Evolutionary conservation across 2,888 invertebrate species (phyloP).

Genomic region (Galerucella nymphaeae): DNA sequence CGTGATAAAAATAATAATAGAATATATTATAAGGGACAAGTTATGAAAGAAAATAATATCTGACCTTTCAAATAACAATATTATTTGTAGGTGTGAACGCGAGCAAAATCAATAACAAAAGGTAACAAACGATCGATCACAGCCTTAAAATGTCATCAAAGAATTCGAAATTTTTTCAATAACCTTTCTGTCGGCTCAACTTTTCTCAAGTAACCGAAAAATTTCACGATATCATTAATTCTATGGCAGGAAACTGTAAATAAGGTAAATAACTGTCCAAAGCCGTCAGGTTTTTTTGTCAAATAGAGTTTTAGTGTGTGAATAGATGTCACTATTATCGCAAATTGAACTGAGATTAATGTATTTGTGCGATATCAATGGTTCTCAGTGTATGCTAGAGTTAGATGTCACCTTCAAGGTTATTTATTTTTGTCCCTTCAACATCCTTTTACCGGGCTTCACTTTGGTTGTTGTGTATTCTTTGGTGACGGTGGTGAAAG

Average conservation of each 20-base stretch:
- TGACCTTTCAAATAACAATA: not conserved
- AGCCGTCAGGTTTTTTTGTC: too few relatives aligned
- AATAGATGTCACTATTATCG: too few relatives aligned
- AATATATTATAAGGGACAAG: not conserved
- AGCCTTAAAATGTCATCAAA: not conserved
- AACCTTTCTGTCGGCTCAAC: not conserved
- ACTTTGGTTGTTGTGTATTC: too few relatives aligned
- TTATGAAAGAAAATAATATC: not conserved
- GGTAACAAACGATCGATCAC: not conserved
- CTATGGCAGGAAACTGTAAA: not conserved
- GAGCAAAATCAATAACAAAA: conserved; percentile 2
- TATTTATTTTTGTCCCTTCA: too few relatives aligned
- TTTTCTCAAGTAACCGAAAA: not conserved
- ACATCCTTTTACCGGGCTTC: too few relatives aligned
- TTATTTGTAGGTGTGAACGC: conserved; percentile 1
- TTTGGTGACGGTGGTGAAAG: too few relatives aligned
- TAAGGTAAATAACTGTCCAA: too few relatives aligned
- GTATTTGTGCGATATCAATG: too few relatives aligned
- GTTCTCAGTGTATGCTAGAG: too few relatives aligned
- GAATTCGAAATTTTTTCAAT: not conserved
- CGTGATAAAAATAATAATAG: not conserved
- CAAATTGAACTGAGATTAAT: too few relatives aligned
- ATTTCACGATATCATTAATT: not conserved
- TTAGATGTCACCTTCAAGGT: too few relatives aligned
- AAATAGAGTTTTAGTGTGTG: too few relatives aligned